A percentile compares a stretch with the other conserved stretches of the same genome.
phyloP scores from a whole-genome alignment of 1,140 invertebrate genomes.

The Coptotermes formosanus region DNA sequence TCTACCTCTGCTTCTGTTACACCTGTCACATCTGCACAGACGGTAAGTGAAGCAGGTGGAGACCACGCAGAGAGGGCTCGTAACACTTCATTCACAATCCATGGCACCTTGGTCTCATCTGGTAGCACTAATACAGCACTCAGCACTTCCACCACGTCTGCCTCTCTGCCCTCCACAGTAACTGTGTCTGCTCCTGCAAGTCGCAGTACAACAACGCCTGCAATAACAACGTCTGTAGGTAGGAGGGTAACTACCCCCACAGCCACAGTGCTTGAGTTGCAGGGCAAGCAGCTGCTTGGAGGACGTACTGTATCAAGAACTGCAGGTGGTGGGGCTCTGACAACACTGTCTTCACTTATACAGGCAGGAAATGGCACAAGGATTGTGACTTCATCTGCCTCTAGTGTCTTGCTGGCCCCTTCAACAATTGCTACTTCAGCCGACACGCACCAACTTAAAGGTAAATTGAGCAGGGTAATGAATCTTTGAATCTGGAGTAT shows the following conservation, averaged over 20 bases:
- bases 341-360: conserved; percentile 41
- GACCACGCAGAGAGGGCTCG: neutral
- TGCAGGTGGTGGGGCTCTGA: conserved; percentile 35
- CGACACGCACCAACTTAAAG: conserved; percentile 41
- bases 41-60: neutral
- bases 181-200: neutral
- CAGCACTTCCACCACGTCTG: conserved; percentile 23
- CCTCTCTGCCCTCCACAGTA: neutral
- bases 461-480: conserved; percentile 41
- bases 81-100: conserved; percentile 7
- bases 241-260: conserved; percentile 38
- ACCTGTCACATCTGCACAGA: neutral
- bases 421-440: conserved; percentile 33
- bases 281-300: conserved; percentile 26
- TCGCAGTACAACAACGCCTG: neutral
- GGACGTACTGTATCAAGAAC: conserved; percentile 38
- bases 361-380: conserved; percentile 42
- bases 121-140: neutral
- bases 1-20: neutral
- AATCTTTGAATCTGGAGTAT: too few relatives aligned
- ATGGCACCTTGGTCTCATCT: conserved; percentile 17
- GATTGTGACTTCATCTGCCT: conserved; percentile 37
- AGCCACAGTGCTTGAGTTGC: conserved; percentile 36
- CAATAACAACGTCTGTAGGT: neutral
- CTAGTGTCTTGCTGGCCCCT: conserved; percentile 43